Conservation (phyloP, 2,797 vertebrate genomes). For the Kryptolebias ocellatus region DNA sequence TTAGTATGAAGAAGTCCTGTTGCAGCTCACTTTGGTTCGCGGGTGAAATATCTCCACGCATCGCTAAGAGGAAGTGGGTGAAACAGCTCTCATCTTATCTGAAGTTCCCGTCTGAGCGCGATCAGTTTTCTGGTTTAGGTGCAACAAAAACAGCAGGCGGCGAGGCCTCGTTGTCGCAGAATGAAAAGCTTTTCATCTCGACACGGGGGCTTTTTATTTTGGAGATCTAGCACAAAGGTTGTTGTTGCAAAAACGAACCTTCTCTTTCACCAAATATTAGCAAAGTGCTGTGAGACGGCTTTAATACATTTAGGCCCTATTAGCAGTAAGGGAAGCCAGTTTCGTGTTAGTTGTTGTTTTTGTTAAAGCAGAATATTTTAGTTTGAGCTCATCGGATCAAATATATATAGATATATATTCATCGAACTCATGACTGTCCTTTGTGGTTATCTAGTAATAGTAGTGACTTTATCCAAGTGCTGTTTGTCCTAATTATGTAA, state of each 20-base stretch:
- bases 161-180: too few species aligned
- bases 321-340: neutral
- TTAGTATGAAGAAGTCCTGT: constrained; percentile 12
- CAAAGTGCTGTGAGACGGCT: neutral
- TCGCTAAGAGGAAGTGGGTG: constrained; percentile 3
- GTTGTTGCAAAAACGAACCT: neutral
- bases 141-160: neutral
- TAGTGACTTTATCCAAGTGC: constrained; percentile 12
- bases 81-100: neutral
- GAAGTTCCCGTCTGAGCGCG: neutral
- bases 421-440: constrained; percentile 12
- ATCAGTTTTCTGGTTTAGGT: neutral
- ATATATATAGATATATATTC: constrained; percentile 12
- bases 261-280: too few species aligned
- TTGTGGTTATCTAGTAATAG: constrained; percentile 22
- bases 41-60: constrained; percentile 22
- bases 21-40: constrained; percentile 23
- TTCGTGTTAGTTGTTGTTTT: constrained; percentile 22
- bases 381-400: constrained; percentile 58
- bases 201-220: too few species aligned
- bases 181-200: too few species aligned
- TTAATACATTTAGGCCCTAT: neutral
- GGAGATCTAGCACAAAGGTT: neutral
- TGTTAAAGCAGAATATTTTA: constrained; percentile 27
- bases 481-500: constrained; percentile 19